A percentile compares a stretch with the other conserved stretches of the same genome.
phyloP scores from a whole-genome alignment of 64 coral and sea anemone genomes.

The Montipora cactus region DNA sequence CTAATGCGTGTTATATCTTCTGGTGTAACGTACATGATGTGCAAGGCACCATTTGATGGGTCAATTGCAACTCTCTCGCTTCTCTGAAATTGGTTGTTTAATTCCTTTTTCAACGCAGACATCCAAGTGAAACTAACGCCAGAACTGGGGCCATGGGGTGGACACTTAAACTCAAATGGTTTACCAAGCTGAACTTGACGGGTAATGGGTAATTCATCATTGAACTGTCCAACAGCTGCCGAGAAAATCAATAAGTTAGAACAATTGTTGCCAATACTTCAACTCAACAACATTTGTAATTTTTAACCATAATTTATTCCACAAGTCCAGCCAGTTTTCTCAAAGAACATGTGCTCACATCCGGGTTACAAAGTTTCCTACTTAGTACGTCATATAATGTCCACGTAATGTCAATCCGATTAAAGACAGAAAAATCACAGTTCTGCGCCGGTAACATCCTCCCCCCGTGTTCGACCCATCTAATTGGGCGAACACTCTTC shows the following conservation, averaged over 20 bases:
- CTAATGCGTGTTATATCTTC: background rate
- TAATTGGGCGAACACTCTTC: background rate
- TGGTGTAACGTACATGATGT: constrained; percentile 18
- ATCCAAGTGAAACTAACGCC: background rate
- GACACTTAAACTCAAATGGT: background rate
- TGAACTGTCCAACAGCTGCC: background rate
- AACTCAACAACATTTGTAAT: too few species aligned
- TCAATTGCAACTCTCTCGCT: background rate
- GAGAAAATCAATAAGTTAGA: too few species aligned
- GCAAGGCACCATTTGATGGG: constrained; percentile 25
- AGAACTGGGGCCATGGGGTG: background rate
- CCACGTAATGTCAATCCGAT: too few species aligned
- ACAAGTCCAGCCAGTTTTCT: too few species aligned
- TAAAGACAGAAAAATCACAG: too few species aligned
- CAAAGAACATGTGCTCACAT: too few species aligned
- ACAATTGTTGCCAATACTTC: too few species aligned
- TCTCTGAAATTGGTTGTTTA: background rate
- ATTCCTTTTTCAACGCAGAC: background rate
- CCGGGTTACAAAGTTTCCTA: too few species aligned
- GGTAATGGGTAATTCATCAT: too few species aligned
- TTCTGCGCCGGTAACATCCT: constrained; percentile 9
- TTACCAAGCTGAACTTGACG: background rate
- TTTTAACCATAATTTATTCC: too few species aligned
- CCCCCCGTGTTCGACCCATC: background rate
- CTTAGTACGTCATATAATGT: too few species aligned